Base-by-base conservation (phyloP, 2,113 vertebrate species). In the Bubalus kerabau region DNA sequence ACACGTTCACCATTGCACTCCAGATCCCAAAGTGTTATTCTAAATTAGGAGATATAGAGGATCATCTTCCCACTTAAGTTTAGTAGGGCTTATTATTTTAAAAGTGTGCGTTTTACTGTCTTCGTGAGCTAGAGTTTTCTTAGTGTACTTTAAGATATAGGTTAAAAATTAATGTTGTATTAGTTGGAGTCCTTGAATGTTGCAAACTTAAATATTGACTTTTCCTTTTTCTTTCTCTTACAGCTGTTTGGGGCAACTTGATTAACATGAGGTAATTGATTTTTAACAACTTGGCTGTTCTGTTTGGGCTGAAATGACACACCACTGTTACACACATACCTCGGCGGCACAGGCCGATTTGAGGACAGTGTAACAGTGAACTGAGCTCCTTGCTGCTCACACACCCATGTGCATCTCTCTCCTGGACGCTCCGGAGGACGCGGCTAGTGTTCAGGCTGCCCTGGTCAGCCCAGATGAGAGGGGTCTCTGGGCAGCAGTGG, bases 231-330 rank as follows among this genome's bases (percentile, higher is more conserved):
- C n/a, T 92, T 97, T 98, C 32, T 91, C 97, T 98, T 98, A 4
- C 98, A 99, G 99, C 99, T 98, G 99, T 99, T 50, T 99, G 99
- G 99, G 99, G 99, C 97, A 99, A 99, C 97, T 98, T 99, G 78
- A 98, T 99, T 98, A 99, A 98, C 95, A 99, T 99, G 98, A 99
- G 99, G 99, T 99, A 99, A 99, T 23, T 59, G 30, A 95, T 97
- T 74, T 98, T 98, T 96, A 2, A 85, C 94, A 85, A 83, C 26
- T 93, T 91, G 80, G 32, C n/a, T 85, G 14, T 36, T 82, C 3
- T 50, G 54, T 28, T 91, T 59, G 88, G 67, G 76, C 67, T 98
- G 80, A 82, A 56, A 36, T 36, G 52, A 83, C 15, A 94, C 11
- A 46, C 32, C 19, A n/a, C 96, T 93, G 52, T 92, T 48, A 50